Evolutionary conservation across 1,140 invertebrate genomes (phyloP), one percentile per base, ranked within the genome.

Genomic region (Hypsibius dujardini): DNA sequence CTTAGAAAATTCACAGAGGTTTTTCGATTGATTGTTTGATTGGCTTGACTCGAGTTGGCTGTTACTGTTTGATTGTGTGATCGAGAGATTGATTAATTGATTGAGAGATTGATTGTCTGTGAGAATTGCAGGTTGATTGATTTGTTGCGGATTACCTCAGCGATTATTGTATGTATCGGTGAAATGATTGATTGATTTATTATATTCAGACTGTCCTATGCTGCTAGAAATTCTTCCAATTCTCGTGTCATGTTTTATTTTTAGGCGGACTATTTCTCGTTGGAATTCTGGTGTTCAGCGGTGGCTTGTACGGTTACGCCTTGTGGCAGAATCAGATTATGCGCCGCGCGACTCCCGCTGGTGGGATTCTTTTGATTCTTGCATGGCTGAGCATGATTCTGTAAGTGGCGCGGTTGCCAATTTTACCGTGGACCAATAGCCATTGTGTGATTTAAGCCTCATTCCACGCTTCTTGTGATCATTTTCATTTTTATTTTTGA

Each of bases 281-380:
- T 12, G 62, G 62, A 15, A 67, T 67, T 12, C 62, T 67, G 62
- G 42, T 12, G 12, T 67, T 67, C 62, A 15, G 62, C 42, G 62
- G 62, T 15, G 12, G 12, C 3, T 67, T 12, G 3, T 67, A 67
- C 42, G 62, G 62, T 15, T 67, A 67, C 42, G 12, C 62, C 62
- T 42, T 67, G 42, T 12, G 12, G 12, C 62, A 67, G 45, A 67
- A 42, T 67, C 12, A 67, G 42, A 67, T 42, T 12, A 3, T 67
- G 12, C 62, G 62, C 12, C 42, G 3, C 3, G 42, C 45, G 42
- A 45, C 62, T 7, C 62, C 62, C 45, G 12, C 7, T 67, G 62
- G 62, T 12, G 62, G 62, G 3, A 67, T 67, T 45, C 42, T 12
- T 12, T 42, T 67, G 12, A 67, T 67, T 45, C 62, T 67, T 67